Base-by-base conservation (phyloP, 2,888 invertebrate species). In the Cetonia aurata region DNA sequence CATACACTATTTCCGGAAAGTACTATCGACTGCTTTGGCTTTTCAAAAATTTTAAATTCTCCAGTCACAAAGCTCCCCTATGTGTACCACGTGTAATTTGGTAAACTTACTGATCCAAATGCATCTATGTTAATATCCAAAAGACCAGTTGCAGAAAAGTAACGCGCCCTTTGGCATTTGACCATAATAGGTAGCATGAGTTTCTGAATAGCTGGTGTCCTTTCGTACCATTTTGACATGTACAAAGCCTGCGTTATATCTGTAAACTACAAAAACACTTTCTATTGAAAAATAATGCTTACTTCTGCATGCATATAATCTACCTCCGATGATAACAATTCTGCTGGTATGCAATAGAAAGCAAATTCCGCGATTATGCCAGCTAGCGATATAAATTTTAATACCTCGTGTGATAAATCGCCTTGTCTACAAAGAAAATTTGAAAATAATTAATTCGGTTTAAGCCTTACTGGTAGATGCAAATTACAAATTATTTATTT, bases 101-200 rank as follows among this genome's bases (percentile, higher is more conserved):
- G n/a, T n/a, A n/a, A 19, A 46, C 60, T 31, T 48, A 62, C 60
- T 13, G 48, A 62, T 33, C 48, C 60, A n/a, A 62, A 62, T 1
- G 48, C 33, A 33, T 46, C 31, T 6, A 48, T 13, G 10, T 62
- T 62, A 4, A 62, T 48, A 31, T 25, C 25, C n/a, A 62, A 15
- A n/a, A 62, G 13, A 8, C 60, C 60, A 4, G 42, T 33, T n/a
- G 31, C 60, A 2, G 60, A 62, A 15, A 62, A 46, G 1, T 48
- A 25, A 8, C 46, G 17, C 1, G 15, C 8, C 8, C 13, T 12
- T 8, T 60, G 60, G 31, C 31, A 42, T n/a, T 46, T 60, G 1
- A 1, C 46, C 60, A 62, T 62, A 4, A 62, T 33, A 15, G 48
- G 8, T 8, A 62, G 8, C 4, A 48, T 13, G 6, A 46, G 17